Conservation (phyloP, 2,113 vertebrate species). For the Petaurus breviceps region DNA sequence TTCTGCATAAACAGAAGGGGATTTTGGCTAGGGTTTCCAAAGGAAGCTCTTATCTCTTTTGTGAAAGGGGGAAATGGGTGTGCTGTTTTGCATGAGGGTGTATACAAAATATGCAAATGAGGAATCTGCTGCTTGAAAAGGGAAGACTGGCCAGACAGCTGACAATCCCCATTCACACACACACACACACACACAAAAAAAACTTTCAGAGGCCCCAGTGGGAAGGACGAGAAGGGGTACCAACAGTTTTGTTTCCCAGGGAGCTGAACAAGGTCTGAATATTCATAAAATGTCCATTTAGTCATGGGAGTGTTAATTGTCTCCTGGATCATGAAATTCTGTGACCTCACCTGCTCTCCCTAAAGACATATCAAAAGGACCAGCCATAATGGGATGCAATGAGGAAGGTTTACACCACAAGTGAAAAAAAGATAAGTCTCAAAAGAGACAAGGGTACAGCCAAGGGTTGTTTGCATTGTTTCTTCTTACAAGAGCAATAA, state of each 20-base stretch:
- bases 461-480: slow-evolving; percentile 72
- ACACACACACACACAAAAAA: slow-evolving; percentile 35
- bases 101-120: slow-evolving; percentile 89
- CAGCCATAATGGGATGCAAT: slow-evolving; percentile 58
- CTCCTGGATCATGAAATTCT: slow-evolving; percentile 75
- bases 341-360: slow-evolving; percentile 82
- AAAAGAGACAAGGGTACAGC: slow-evolving; percentile 51
- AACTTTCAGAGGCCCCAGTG: slow-evolving; percentile 73
- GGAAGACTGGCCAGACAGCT: slow-evolving; percentile 82
- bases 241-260: slow-evolving; percentile 83
- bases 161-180: slow-evolving; percentile 84
- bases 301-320: slow-evolving; percentile 85
- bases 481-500: slow-evolving; percentile 64
- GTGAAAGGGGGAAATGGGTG: slow-evolving; percentile 84
- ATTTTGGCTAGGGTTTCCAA: slow-evolving; percentile 81
- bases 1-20: slow-evolving; percentile 83
- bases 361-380: slow-evolving; percentile 59
- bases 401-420: slow-evolving; percentile 61
- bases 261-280: slow-evolving; percentile 84
- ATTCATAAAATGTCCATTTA: slow-evolving; percentile 87
- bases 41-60: slow-evolving; percentile 84
- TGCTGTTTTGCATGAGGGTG: slow-evolving; percentile 86
- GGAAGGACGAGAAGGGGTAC: slow-evolving; percentile 79
- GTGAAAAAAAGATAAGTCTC: slow-evolving; percentile 63
- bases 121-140: slow-evolving; percentile 83